phyloP scores from a whole-genome alignment of 1,140 invertebrate species.

The Hylaeus volcanicus region DNA sequence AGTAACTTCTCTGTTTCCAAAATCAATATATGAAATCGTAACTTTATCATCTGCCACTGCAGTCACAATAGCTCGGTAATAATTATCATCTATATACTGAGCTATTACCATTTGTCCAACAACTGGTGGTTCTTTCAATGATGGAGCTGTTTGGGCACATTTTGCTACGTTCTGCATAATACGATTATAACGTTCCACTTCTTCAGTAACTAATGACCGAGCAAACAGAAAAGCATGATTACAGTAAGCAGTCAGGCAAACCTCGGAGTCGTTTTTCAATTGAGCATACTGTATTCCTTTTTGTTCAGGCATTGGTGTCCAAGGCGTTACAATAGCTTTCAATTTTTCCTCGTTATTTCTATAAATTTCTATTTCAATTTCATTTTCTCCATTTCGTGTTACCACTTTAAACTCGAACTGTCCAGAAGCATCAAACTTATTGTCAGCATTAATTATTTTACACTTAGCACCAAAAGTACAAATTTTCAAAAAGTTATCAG shows the following conservation, averaged over 20 bases:
- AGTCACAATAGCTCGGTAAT: constrained; percentile 72
- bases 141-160: constrained; percentile 57
- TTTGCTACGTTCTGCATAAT: constrained; percentile 69
- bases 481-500: constrained; percentile 47
- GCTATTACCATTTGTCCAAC: constrained; percentile 72
- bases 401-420: constrained; percentile 12
- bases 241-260: constrained; percentile 61
- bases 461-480: constrained; percentile 55
- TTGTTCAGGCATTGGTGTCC: constrained; percentile 62
- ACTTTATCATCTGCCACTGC: constrained; percentile 58
- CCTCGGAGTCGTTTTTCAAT: constrained; percentile 62
- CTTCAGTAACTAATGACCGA: constrained; percentile 55
- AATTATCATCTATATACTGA: constrained; percentile 70
- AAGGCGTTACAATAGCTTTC: constrained; percentile 60
- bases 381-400: not conserved
- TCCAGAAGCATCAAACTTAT: not conserved
- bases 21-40: constrained; percentile 71
- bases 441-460: constrained; percentile 35
- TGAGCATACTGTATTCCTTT: constrained; percentile 50
- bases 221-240: constrained; percentile 62
- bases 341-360: not conserved
- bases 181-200: constrained; percentile 59
- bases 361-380: constrained; percentile 33
- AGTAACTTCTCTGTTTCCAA: constrained; percentile 68
- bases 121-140: constrained; percentile 58